A percentile compares a stretch with the other conserved stretches of the same genome.
Conservation (phyloP, 2,888 invertebrate species). For the Pterobdella sp. region DNA sequence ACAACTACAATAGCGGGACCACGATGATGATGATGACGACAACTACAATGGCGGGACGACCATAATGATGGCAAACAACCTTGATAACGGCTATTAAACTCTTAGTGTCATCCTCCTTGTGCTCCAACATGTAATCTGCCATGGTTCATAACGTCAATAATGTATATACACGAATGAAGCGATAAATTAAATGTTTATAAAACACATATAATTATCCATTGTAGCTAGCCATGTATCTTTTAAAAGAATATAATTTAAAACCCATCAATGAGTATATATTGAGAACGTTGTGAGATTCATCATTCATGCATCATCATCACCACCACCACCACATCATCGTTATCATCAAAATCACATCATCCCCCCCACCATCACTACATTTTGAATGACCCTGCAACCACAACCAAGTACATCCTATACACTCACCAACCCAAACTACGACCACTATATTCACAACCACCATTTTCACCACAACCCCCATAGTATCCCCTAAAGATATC, state of each 20-base stretch:
- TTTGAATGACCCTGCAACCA: background rate
- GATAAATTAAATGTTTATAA: too few species aligned
- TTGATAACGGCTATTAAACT: conserved; percentile 61
- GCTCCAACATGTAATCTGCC: conserved; percentile 60
- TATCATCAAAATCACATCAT: background rate
- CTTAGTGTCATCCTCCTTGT: conserved; percentile 71
- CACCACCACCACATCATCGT: too few species aligned
- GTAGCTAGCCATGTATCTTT: too few species aligned
- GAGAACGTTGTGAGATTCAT: too few species aligned
- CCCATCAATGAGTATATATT: too few species aligned
- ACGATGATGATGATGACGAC: background rate
- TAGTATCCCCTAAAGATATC: background rate
- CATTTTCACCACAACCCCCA: background rate
- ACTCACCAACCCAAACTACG: background rate
- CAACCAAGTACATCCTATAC: background rate
- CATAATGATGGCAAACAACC: conserved; percentile 45
- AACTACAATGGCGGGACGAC: conserved; percentile 24
- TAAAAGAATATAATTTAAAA: too few species aligned
- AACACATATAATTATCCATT: too few species aligned
- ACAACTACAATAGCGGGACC: background rate
- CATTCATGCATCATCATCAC: too few species aligned
- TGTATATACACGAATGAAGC: too few species aligned
- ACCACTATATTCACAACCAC: background rate
- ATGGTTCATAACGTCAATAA: too few species aligned
- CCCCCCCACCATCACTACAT: background rate